phyloP scores from a whole-genome alignment of 2,888 invertebrate species.

The Sarcophaga carnaria region DNA sequence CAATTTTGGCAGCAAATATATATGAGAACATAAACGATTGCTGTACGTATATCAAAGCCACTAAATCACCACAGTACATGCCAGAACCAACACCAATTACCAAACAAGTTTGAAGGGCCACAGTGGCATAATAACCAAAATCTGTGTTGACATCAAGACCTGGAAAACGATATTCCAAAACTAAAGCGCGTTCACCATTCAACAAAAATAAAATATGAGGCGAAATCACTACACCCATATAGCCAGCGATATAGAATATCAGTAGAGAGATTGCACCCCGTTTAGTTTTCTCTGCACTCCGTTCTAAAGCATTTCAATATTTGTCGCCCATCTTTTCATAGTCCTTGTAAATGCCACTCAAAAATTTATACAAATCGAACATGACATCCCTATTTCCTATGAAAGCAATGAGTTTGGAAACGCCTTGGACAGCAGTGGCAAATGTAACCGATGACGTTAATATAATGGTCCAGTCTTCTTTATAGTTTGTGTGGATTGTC shows the following conservation, averaged over 20 bases:
- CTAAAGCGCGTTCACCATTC: slow-evolving; percentile 59
- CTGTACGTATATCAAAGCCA: slow-evolving; percentile 67
- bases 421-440: slow-evolving; percentile 71
- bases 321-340: slow-evolving; percentile 64
- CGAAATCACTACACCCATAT: slow-evolving; percentile 47
- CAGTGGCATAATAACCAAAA: slow-evolving; percentile 68
- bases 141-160: slow-evolving; percentile 68
- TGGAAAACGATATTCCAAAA: slow-evolving; percentile 73
- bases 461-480: slow-evolving; percentile 68
- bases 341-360: slow-evolving; percentile 64
- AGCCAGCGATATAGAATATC: not conserved
- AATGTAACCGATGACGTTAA: slow-evolving; percentile 70
- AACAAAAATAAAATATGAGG: slow-evolving; percentile 11
- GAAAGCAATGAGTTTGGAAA: slow-evolving; percentile 66
- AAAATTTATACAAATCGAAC: slow-evolving; percentile 11
- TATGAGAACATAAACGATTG: slow-evolving; percentile 71
- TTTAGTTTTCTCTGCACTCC: slow-evolving; percentile 38
- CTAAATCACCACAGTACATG: slow-evolving; percentile 72
- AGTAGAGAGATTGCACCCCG: slow-evolving; percentile 2
- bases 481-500: slow-evolving; percentile 65
- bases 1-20: slow-evolving; percentile 71
- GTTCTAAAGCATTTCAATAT: slow-evolving; percentile 54
- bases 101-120: slow-evolving; percentile 64
- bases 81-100: slow-evolving; percentile 69
- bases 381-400: slow-evolving; percentile 44